These are phyloP conservation scores for Lithobates pipiens DNA, from an alignment of 2,797 vertebrate species.

Conservation along the genomic window DNA sequence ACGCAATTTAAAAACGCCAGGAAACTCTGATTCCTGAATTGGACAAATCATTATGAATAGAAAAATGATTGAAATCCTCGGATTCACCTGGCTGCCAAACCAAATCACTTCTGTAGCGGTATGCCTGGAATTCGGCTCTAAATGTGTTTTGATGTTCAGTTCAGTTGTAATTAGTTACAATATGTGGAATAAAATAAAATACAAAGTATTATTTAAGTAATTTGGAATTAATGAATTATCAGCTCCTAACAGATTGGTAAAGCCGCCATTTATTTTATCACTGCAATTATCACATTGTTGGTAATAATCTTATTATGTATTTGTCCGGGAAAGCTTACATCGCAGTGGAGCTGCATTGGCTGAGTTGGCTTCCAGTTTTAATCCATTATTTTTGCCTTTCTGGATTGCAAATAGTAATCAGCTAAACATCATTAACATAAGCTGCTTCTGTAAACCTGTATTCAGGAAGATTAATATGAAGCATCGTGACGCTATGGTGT, in stretches of 20 bases:
- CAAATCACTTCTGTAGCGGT: not conserved
- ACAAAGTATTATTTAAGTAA: slow-evolving; percentile 2
- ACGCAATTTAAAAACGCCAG: too few species aligned
- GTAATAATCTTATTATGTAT: slow-evolving; percentile 12
- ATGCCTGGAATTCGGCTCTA: not conserved
- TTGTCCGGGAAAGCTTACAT: not conserved
- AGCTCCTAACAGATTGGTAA: slow-evolving; percentile 19
- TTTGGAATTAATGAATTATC: slow-evolving; percentile 11
- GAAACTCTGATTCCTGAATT: too few species aligned
- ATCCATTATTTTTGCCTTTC: slow-evolving; percentile 37
- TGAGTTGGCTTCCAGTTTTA: slow-evolving; percentile 22
- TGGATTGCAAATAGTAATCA: slow-evolving; percentile 30
- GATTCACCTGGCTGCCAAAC: not conserved
- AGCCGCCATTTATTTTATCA: slow-evolving; percentile 32
- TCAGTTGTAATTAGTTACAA: not conserved
- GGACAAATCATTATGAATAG: not conserved
- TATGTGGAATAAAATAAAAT: not conserved
- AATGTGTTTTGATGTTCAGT: not conserved
- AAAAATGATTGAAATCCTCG: not conserved
- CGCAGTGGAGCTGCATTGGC: not conserved
- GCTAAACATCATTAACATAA: slow-evolving; percentile 31
- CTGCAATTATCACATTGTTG: slow-evolving; percentile 17
- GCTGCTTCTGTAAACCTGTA: slow-evolving; percentile 1
- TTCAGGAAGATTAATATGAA: not conserved
- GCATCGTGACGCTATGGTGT: not conserved